These are phyloP conservation scores for Platycheirus albimanus DNA, from an alignment of 2,888 invertebrate species.

Conservation along the genomic window DNA sequence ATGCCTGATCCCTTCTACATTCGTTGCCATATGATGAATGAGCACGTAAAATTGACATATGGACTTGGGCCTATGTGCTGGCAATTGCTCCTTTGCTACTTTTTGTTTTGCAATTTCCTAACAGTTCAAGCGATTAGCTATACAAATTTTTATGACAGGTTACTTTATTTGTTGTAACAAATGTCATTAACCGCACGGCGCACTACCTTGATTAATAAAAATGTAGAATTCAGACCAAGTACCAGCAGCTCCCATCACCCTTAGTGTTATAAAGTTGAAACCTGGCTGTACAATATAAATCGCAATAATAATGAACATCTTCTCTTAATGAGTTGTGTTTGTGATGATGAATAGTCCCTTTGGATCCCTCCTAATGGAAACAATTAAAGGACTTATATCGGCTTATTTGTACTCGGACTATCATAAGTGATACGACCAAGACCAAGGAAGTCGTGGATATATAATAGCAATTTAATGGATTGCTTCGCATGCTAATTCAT, in stretches of 20 bases:
- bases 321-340: constrained; percentile 2
- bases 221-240: not conserved
- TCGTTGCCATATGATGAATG: constrained; percentile 41
- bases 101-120: constrained; percentile 10
- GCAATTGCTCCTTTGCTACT: not conserved
- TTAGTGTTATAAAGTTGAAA: not conserved
- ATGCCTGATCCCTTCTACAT: constrained; percentile 15
- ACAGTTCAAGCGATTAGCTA: constrained; percentile 17
- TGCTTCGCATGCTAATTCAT: not conserved
- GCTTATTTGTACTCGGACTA: not conserved
- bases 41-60: constrained; percentile 56
- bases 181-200: not conserved
- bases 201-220: constrained; percentile 12
- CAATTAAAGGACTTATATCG: not conserved
- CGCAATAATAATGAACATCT: not conserved
- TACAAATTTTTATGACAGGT: constrained; percentile 39
- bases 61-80: constrained; percentile 22
- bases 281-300: not conserved
- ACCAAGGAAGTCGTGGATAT: not conserved
- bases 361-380: not conserved
- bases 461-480: constrained; percentile 8
- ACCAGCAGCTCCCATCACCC: not conserved
- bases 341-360: not conserved
- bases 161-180: constrained; percentile 13
- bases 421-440: not conserved